Conservation (phyloP, 1,140 invertebrate genomes). For the Sycobia sp. region DNA sequence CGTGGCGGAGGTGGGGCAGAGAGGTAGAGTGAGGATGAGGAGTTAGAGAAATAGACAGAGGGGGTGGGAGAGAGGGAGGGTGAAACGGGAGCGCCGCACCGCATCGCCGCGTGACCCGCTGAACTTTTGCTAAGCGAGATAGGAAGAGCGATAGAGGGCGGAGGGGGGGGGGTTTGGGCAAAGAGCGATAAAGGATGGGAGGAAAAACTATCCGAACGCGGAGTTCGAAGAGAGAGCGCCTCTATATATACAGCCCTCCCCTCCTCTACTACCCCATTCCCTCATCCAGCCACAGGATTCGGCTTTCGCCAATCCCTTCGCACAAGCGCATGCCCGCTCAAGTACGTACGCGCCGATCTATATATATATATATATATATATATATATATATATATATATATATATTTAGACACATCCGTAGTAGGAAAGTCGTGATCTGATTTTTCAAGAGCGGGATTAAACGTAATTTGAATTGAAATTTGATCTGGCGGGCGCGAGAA, state of each 20-base stretch:
- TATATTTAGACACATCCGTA: too few species aligned
- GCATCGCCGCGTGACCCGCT: conserved; percentile 25
- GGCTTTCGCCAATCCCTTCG: not conserved
- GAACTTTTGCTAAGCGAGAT: conserved; percentile 14
- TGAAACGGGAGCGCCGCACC: too few species aligned
- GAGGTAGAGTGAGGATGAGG: too few species aligned
- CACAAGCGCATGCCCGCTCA: too few species aligned
- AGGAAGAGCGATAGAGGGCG: not conserved
- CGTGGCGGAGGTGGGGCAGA: not conserved
- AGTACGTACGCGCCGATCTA: too few species aligned
- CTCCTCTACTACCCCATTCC: too few species aligned
- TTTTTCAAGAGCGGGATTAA: conserved; percentile 26
- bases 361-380: too few species aligned
- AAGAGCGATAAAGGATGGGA: too few species aligned
- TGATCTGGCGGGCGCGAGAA: conserved; percentile 6
- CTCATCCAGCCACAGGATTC: not conserved
- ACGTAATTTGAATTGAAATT: conserved; percentile 28
- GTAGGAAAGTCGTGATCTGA: conserved; percentile 27
- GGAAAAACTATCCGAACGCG: conserved; percentile 13
- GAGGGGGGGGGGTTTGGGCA: not conserved
- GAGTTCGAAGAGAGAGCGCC: conserved; percentile 15
- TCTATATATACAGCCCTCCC: too few species aligned
- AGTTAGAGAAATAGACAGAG: too few species aligned
- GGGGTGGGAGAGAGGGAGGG: too few species aligned
- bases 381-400: too few species aligned